Evolutionary conservation across 2,888 invertebrate genomes (phyloP).

Genomic region (Tigriopus californicus): DNA sequence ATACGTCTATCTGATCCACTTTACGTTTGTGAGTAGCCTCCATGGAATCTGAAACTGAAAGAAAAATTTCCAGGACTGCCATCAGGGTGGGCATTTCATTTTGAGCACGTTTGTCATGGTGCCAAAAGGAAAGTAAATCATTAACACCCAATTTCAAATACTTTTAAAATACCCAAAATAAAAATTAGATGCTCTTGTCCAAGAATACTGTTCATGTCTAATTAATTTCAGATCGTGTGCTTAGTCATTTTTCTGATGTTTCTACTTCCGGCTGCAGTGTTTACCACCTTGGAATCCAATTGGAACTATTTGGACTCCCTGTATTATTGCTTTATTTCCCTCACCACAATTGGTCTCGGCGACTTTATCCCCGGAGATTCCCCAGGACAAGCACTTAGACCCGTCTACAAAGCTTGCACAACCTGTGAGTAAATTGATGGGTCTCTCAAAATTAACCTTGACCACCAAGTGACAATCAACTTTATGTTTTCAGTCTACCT

Average conservation of each 20-base stretch:
- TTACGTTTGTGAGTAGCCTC: slow-evolving; percentile 41
- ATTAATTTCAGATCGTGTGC: slow-evolving; percentile 8
- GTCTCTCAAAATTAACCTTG: neutral
- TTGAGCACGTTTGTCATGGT: too few relatives aligned
- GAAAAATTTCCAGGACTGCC: too few relatives aligned
- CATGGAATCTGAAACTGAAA: too few relatives aligned
- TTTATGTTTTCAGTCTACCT: slow-evolving; percentile 42
- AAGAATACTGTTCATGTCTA: neutral
- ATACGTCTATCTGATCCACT: slow-evolving; percentile 54
- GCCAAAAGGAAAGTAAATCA: too few relatives aligned
- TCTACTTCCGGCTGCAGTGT: slow-evolving; percentile 52
- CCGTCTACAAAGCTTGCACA: slow-evolving; percentile 60
- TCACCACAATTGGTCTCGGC: slow-evolving; percentile 71
- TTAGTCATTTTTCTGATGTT: slow-evolving; percentile 41
- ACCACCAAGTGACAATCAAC: too few relatives aligned
- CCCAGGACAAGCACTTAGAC: slow-evolving; percentile 50
- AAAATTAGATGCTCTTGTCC: too few relatives aligned
- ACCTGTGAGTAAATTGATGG: slow-evolving; percentile 37
- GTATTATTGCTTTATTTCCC: slow-evolving; percentile 75
- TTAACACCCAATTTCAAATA: too few relatives aligned
- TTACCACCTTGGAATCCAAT: slow-evolving; percentile 51
- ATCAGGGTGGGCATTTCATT: too few relatives aligned
- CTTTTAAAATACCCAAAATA: too few relatives aligned
- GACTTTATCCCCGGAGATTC: slow-evolving; percentile 74
- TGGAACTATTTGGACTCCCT: slow-evolving; percentile 72